phyloP scores from a whole-genome alignment of 2,797 vertebrate species.

The Chloroceryle inda region DNA sequence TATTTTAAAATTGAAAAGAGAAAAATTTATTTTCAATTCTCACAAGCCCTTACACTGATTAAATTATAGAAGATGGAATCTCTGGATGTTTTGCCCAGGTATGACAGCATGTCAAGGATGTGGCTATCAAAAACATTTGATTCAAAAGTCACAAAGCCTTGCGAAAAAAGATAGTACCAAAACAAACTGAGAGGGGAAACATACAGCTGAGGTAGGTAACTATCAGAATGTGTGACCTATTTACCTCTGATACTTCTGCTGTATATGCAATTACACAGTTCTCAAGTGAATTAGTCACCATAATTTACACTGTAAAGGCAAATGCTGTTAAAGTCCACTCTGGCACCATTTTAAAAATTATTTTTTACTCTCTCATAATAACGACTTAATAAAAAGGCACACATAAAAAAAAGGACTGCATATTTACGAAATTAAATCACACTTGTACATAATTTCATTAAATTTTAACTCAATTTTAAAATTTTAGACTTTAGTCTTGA shows the following conservation, averaged over 20 bases:
- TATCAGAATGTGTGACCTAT: background rate
- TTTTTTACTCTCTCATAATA: background rate
- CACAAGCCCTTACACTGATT: background rate
- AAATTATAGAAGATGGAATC: background rate
- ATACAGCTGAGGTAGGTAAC: accelerated
- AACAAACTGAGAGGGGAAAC: background rate
- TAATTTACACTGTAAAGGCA: background rate
- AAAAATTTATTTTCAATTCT: background rate
- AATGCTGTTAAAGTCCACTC: background rate
- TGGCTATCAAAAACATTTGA: background rate
- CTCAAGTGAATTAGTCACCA: background rate
- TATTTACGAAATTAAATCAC: background rate
- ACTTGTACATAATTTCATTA: background rate
- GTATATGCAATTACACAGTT: background rate
- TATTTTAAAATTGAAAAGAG: background rate
- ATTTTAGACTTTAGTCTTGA: background rate
- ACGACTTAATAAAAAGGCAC: background rate
- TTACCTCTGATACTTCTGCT: background rate
- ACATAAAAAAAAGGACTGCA: background rate
- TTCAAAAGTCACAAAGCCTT: background rate
- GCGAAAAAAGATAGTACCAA: background rate
- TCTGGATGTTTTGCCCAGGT: background rate
- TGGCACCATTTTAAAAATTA: background rate
- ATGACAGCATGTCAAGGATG: background rate
- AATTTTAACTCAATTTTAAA: background rate